Conservation (phyloP, 2,113 vertebrate species). For the Paralichthys olivaceus region DNA sequence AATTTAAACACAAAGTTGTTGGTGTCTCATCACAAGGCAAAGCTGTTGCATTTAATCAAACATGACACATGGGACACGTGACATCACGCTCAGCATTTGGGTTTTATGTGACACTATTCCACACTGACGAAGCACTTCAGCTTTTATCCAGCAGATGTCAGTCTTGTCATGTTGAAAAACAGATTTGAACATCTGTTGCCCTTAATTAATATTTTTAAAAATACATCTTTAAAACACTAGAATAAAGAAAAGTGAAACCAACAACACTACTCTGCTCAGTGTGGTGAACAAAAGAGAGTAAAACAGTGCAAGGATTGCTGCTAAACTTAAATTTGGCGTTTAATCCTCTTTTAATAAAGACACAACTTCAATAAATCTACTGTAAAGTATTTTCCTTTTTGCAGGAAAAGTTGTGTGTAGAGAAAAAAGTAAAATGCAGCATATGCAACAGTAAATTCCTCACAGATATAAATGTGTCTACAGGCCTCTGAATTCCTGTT, state of each 20-base stretch:
- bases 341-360: neutral
- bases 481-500: conserved; percentile 12
- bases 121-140: conserved; percentile 1
- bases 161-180: conserved; percentile 39
- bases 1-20: too few relatives aligned
- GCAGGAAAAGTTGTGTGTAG: neutral
- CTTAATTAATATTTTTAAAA: neutral
- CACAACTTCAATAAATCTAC: neutral
- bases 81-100: neutral
- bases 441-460: conserved; percentile 8
- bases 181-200: neutral
- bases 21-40: neutral
- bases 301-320: neutral
- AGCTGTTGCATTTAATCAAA: neutral
- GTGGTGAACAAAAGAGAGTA: too few relatives aligned
- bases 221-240: neutral
- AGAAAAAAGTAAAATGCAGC: neutral
- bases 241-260: neutral
- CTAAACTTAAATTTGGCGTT: neutral
- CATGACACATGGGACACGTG: neutral
- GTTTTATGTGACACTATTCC: neutral
- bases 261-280: too few relatives aligned
- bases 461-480: neutral
- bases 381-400: neutral
- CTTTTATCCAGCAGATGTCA: conserved; percentile 70